Percentiles rank a stretch among this genome's conserved stretches.
These are phyloP conservation scores for Caenorhabditis sp. DNA, from an alignment of 2,888 invertebrate species.

Conservation along the genomic window DNA sequence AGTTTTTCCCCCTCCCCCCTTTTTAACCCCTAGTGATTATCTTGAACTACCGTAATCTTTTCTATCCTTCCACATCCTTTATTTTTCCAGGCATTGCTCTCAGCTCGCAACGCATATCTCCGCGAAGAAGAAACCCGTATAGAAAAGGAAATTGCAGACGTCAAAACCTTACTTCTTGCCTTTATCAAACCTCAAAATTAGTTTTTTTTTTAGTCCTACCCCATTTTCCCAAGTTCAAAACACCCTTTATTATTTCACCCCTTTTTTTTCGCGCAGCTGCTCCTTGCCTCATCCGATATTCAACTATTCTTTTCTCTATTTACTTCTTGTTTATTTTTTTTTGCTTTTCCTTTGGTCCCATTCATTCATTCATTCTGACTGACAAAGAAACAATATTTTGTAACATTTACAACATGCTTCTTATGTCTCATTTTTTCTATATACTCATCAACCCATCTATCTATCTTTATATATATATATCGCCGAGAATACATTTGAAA, in stretches of 20 bases:
- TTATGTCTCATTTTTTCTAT: neutral
- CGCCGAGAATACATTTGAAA: too few species aligned
- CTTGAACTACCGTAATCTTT: too few species aligned
- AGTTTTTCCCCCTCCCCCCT: too few species aligned
- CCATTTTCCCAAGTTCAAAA: neutral
- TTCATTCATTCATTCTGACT: too few species aligned
- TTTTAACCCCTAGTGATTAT: too few species aligned
- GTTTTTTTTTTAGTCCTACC: neutral
- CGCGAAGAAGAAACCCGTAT: constrained; percentile 52
- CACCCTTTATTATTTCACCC: neutral
- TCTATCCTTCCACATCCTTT: too few species aligned
- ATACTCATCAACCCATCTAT: neutral
- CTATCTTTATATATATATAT: too few species aligned
- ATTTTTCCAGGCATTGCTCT: constrained; percentile 43
- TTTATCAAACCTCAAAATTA: neutral
- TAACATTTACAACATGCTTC: neutral
- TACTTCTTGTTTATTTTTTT: too few species aligned
- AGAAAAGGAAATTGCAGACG: constrained; percentile 7
- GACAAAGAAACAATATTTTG: neutral
- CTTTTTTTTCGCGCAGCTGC: neutral
- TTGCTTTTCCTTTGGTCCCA: too few species aligned
- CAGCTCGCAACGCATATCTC: constrained; percentile 55
- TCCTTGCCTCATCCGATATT: neutral
- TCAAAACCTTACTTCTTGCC: neutral
- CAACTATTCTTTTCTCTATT: neutral